Percentiles rank a stretch among this genome's conserved stretches.
These are phyloP conservation scores for Nasonovia ribisnigri DNA, from an alignment of 2,888 invertebrate genomes.

Conservation along the genomic window DNA sequence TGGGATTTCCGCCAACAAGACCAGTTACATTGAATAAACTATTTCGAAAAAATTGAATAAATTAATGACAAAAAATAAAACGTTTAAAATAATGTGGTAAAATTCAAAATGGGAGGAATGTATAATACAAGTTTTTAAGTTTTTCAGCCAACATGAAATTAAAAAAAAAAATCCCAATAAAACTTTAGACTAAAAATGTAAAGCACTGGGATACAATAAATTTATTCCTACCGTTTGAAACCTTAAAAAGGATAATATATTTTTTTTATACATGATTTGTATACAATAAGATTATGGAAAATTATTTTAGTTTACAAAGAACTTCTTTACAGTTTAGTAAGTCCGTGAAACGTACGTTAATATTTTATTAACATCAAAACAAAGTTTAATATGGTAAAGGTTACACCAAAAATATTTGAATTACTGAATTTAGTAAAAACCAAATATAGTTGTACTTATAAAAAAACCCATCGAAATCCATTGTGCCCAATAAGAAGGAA, in stretches of 20 bases:
- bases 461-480: constrained; percentile 36
- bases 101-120: not conserved
- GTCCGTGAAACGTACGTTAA: not conserved
- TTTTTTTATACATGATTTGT: constrained; percentile 1
- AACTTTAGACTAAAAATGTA: not conserved
- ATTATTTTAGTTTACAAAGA: not conserved
- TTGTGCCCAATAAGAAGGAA: constrained; percentile 42
- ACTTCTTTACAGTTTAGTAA: not conserved
- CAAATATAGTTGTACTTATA: constrained; percentile 52
- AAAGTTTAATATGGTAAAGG: constrained; percentile 13
- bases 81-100: not conserved
- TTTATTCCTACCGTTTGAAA: not conserved
- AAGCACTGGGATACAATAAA: not conserved
- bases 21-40: not conserved
- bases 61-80: constrained; percentile 6
- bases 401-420: constrained; percentile 10
- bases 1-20: constrained; percentile 27
- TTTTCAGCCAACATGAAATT: not conserved
- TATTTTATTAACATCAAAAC: constrained; percentile 19
- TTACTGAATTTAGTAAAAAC: not conserved
- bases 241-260: not conserved
- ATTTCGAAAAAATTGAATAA: constrained; percentile 9
- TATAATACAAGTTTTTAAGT: constrained; percentile 33
- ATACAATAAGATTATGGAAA: constrained; percentile 4
- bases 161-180: not conserved